Evolutionary conservation across 2,113 vertebrate genomes (phyloP).

Genomic region (Neolamprologus kungweensis): DNA sequence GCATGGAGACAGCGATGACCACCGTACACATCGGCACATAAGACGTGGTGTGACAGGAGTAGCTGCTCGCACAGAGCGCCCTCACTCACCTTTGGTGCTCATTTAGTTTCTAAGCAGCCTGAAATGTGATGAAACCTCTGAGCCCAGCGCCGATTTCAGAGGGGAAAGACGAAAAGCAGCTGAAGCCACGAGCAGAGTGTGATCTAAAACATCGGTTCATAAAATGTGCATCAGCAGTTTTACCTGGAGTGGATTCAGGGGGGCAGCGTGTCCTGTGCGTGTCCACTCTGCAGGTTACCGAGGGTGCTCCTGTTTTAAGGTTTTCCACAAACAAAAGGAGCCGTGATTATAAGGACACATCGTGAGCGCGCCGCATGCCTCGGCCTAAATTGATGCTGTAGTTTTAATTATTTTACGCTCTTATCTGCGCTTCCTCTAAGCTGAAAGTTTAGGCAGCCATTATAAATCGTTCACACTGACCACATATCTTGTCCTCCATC

Average conservation of each 20-base stretch:
- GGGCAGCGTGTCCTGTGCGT: rapidly evolving
- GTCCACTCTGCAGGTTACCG: not conserved
- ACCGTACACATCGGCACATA: not conserved
- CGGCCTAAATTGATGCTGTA: not conserved
- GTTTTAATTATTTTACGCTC: conserved; percentile 11
- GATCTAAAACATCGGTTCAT: not conserved
- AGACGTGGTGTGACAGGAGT: not conserved
- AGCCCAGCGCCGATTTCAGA: not conserved
- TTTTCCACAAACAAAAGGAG: not conserved
- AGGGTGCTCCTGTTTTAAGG: not conserved
- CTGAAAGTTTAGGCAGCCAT: conserved; percentile 1
- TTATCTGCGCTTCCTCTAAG: not conserved
- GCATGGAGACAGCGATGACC: not conserved
- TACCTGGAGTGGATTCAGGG: no score
- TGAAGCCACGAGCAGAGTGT: not conserved
- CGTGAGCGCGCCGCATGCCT: not conserved
- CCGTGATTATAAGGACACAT: not conserved
- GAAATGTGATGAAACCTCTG: not conserved
- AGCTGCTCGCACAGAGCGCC: not conserved
- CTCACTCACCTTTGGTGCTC: not conserved
- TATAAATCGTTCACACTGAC: not conserved
- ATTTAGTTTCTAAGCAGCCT: not conserved
- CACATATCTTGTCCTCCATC: conserved; percentile 19
- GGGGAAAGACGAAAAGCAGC: not conserved
- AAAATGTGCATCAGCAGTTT: no score